Base-by-base conservation (phyloP, 2,797 vertebrate species). In the Borostomias antarcticus region DNA sequence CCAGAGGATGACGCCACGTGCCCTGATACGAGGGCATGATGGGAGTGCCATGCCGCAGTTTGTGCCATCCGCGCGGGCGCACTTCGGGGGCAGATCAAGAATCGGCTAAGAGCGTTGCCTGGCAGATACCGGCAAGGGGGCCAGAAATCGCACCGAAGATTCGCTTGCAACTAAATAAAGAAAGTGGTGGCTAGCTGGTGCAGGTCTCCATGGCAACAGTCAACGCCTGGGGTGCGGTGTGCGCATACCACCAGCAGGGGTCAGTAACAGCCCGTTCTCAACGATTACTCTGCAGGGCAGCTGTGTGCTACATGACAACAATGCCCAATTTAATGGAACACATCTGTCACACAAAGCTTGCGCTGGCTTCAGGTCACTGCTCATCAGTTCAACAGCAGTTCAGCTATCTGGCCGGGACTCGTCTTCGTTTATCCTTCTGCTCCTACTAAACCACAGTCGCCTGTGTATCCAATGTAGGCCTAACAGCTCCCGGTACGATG, bases 1-100 rank as follows among this genome's bases (percentile, higher is more conserved):
- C 88, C 89, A 90, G 77, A 71, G 68, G 51, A 59, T 82, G 82
- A 89, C 61, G 4, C 71, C 79, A 82, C 43, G 4, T 59, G 64
- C 50, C 63, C 11, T 65, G 66, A 75, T n/a, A 43, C 63, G n/a
- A 69, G 58, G 63, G 71, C 68, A 63, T 6, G 1, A 23, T 11
- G 43, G 17, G 11, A 15, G 51, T 9, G 63, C 68, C 19, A 19
- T 60, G 28, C 29, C 9, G 53, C 10, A 32, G n/a, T n/a, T n/a
- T n/a, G n/a, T n/a, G n/a, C n/a, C n/a, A n/a, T n/a, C n/a, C n/a
- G n/a, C n/a, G n/a, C 40, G n/a, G 15, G 40, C 3, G 5, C 3
- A 43, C 37, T 11, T 4, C 40, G 3, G 37, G 3, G 37, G n/a
- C 40, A 40, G 35, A 40, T 9, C 35, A 40, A 15, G 35, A 5